Evolutionary conservation across 2,113 vertebrate genomes (phyloP).

Genomic region (Raphicerus campestris): DNA sequence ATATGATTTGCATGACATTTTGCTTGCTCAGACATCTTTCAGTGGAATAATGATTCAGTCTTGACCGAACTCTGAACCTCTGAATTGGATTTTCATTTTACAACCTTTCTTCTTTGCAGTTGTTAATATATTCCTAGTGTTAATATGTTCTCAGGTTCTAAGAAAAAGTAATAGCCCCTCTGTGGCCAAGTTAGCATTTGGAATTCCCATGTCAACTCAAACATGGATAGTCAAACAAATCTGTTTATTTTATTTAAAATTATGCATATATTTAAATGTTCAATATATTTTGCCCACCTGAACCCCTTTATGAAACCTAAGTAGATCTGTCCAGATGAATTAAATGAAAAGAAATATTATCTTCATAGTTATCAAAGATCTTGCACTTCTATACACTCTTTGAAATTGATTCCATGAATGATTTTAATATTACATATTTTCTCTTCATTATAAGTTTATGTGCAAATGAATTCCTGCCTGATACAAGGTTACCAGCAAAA

Average conservation of each 20-base stretch:
- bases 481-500: not conserved
- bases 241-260: constrained; percentile 8
- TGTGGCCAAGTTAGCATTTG: not conserved
- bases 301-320: not conserved
- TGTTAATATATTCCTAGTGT: not conserved
- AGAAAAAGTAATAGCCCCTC: not conserved
- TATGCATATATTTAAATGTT: not conserved
- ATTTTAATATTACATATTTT: constrained; percentile 5
- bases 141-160: not conserved
- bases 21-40: constrained; percentile 12
- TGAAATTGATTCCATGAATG: not conserved
- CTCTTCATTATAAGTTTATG: not conserved
- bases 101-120: not conserved
- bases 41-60: not conserved
- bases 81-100: not conserved
- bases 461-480: not conserved
- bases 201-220: not conserved
- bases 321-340: not conserved
- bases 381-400: not conserved
- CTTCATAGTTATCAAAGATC: not conserved
- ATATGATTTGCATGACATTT: constrained; percentile 29
- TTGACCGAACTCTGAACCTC: not conserved
- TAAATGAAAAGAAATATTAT: not conserved
- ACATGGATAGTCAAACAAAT: not conserved
- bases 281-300: not conserved